Percentiles rank a stretch among this genome's conserved stretches.
Conservation (phyloP, 2,113 vertebrate genomes). For the Vidua macroura region DNA sequence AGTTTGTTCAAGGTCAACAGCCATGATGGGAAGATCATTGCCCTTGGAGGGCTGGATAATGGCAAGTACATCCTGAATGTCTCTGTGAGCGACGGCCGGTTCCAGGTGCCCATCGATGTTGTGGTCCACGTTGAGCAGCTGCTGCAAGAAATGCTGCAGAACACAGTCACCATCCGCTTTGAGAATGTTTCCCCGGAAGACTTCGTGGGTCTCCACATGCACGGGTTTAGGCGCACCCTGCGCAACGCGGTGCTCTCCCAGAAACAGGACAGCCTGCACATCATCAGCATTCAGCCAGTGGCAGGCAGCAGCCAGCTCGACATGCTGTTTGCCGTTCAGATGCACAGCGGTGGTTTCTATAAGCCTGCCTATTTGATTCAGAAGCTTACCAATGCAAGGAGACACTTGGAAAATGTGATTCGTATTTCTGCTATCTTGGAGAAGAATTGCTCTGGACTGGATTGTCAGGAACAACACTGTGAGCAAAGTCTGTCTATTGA, state of each 20-base stretch:
- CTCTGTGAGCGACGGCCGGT: conserved; percentile 92
- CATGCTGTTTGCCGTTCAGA: conserved; percentile 90
- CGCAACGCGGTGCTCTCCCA: conserved; percentile 81
- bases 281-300: conserved; percentile 94
- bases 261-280: conserved; percentile 84
- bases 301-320: conserved; percentile 89
- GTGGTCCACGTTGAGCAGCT: conserved; percentile 89
- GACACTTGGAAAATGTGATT: conserved; percentile 89
- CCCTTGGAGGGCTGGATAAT: conserved; percentile 88
- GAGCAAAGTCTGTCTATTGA: conserved; percentile 90
- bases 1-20: conserved; percentile 94
- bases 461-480: conserved; percentile 91
- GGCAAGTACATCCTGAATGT: conserved; percentile 90
- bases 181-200: conserved; percentile 89
- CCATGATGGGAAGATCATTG: conserved; percentile 92
- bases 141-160: conserved; percentile 85
- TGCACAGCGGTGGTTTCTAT: conserved; percentile 82
- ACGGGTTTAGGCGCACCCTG: conserved; percentile 82
- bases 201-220: conserved; percentile 89
- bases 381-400: conserved; percentile 88
- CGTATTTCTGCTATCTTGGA: conserved; percentile 90
- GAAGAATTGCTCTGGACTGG: conserved; percentile 94
- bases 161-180: conserved; percentile 92
- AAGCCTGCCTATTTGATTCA: conserved; percentile 93
- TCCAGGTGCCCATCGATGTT: conserved; percentile 88